Evolutionary conservation across 2,797 vertebrate species (phyloP).

Genomic region (Tapirus indicus): DNA sequence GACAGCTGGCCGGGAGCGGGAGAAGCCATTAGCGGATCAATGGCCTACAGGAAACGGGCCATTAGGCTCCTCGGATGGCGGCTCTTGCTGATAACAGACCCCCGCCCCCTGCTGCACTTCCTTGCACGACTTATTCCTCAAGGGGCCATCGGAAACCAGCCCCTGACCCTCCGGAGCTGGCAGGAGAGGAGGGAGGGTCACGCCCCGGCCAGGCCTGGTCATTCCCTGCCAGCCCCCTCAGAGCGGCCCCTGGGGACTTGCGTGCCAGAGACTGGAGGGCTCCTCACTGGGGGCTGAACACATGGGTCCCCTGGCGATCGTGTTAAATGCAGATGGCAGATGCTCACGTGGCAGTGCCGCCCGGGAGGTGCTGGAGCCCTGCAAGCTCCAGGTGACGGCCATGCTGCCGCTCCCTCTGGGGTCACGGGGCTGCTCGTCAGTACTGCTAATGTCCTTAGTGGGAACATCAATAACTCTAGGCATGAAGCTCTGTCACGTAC

Average conservation of each 20-base stretch:
- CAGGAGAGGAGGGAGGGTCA: not conserved
- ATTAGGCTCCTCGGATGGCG: not conserved
- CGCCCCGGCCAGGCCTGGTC: not conserved
- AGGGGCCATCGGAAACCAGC: accelerated
- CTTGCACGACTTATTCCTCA: not conserved
- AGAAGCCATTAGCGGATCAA: not conserved
- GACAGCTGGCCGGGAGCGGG: not conserved
- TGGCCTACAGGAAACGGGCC: not conserved
- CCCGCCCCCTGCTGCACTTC: not conserved
- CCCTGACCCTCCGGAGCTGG: accelerated
- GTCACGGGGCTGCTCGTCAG: accelerated
- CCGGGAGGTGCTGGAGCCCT: not conserved
- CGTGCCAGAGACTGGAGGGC: not conserved
- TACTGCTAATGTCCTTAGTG: accelerated
- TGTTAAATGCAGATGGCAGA: not conserved
- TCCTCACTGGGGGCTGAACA: accelerated
- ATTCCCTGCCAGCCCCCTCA: not conserved
- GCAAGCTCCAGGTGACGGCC: not conserved
- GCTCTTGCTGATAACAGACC: not conserved
- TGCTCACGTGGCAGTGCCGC: accelerated
- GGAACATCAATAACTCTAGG: not conserved
- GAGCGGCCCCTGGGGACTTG: accelerated
- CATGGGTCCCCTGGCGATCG: accelerated
- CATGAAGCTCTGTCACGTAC: accelerated
- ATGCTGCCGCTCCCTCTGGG: accelerated